phyloP scores from a whole-genome alignment of 2,113 vertebrate genomes.

The Aramus guarauna region DNA sequence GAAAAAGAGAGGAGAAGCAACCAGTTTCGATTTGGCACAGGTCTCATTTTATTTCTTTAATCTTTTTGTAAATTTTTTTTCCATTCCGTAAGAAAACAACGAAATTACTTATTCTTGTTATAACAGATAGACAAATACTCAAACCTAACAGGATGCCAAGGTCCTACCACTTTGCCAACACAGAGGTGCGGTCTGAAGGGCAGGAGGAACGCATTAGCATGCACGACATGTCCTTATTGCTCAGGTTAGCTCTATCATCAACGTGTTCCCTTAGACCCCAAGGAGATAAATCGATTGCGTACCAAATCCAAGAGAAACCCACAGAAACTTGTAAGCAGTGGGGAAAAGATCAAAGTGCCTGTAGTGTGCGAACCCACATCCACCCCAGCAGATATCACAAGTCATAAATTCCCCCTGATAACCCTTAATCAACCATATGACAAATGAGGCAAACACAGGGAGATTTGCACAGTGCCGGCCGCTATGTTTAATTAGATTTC shows the following conservation, averaged over 20 bases:
- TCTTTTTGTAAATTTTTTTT: not conserved
- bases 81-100: not conserved
- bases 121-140: not conserved
- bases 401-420: not conserved
- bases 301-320: not conserved
- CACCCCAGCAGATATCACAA: not conserved
- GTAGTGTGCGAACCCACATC: not conserved
- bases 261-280: not conserved
- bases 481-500: constrained; percentile 65
- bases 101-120: not conserved
- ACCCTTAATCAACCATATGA: constrained; percentile 12
- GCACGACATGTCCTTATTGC: not conserved
- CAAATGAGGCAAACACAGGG: constrained; percentile 14
- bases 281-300: not conserved
- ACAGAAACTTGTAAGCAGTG: not conserved
- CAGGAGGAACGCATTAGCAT: not conserved
- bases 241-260: not conserved
- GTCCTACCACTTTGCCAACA: not conserved
- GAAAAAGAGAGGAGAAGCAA: not conserved
- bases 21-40: not conserved
- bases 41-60: not conserved
- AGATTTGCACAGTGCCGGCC: not conserved
- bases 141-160: not conserved
- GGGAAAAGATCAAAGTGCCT: not conserved
- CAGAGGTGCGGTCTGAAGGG: not conserved